Conservation (phyloP, 1,140 invertebrate genomes). For the Parapsyche elsis region DNA sequence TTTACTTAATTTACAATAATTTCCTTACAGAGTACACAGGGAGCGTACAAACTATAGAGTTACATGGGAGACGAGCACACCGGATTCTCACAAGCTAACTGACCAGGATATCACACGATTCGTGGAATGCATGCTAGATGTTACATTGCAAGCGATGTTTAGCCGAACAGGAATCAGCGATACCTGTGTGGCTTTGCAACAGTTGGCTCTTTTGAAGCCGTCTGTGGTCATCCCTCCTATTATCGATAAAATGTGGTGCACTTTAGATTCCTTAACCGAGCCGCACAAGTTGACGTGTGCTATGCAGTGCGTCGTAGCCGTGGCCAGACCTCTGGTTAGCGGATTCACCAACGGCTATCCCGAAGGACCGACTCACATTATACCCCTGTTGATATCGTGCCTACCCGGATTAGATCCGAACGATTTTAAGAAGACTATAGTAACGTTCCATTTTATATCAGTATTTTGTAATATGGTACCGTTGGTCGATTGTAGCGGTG, state of each 20-base stretch:
- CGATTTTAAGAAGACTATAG: conserved; percentile 85
- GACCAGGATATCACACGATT: conserved; percentile 87
- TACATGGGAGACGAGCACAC: conserved; percentile 77
- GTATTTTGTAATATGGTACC: conserved; percentile 82
- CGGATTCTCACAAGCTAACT: conserved; percentile 77
- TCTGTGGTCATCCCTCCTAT: conserved; percentile 85
- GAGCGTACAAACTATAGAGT: conserved; percentile 62
- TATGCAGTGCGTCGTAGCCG: conserved; percentile 80
- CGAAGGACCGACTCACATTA: conserved; percentile 82
- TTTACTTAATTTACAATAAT: neutral
- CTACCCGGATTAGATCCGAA: conserved; percentile 93
- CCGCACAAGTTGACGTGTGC: conserved; percentile 85
- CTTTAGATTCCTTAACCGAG: conserved; percentile 87
- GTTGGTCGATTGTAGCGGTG: conserved; percentile 85
- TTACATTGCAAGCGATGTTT: conserved; percentile 81
- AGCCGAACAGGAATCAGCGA: conserved; percentile 75
- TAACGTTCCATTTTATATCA: conserved; percentile 82
- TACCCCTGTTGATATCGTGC: conserved; percentile 82
- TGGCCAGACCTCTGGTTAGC: conserved; percentile 76
- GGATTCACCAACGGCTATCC: conserved; percentile 74
- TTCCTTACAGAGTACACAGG: conserved; percentile 62
- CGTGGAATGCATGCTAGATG: conserved; percentile 78
- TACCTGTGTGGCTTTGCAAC: conserved; percentile 76
- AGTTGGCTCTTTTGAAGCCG: conserved; percentile 82
- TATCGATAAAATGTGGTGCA: conserved; percentile 81